These are phyloP conservation scores for Poecilobothrus nobilitatus DNA, from an alignment of 2,888 invertebrate species.

Conservation along the genomic window DNA sequence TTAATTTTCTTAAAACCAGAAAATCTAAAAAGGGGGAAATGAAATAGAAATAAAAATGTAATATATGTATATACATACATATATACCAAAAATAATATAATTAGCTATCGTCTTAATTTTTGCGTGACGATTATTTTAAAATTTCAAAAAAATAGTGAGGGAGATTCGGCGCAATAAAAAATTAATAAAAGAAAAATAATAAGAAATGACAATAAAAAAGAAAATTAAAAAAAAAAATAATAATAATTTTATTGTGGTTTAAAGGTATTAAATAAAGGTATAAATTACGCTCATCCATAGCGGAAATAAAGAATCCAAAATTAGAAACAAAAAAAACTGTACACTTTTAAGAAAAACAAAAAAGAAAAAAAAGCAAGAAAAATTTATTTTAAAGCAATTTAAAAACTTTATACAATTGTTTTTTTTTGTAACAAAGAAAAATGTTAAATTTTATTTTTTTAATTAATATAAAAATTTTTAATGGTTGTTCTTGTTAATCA, in stretches of 20 bases:
- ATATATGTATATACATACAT: no score
- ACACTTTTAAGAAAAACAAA: not conserved
- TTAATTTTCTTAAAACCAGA: no score
- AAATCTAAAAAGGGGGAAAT: not conserved
- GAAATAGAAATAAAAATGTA: no score
- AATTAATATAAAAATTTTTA: no score
- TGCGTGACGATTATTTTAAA: not conserved
- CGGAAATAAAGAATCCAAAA: conserved; percentile 1
- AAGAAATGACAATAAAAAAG: not conserved
- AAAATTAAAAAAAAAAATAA: not conserved
- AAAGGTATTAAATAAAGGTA: not conserved
- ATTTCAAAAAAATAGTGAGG: not conserved
- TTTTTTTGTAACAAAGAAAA: no score
- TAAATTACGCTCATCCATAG: conserved; percentile 1
- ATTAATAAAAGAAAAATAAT: not conserved
- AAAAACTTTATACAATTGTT: no score
- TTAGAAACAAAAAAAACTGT: not conserved
- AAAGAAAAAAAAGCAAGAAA: not conserved
- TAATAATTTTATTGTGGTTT: not conserved
- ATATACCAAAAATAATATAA: not conserved
- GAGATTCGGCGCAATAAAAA: not conserved
- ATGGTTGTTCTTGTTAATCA: no score
- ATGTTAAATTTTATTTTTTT: no score
- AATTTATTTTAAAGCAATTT: not conserved
- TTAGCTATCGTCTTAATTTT: not conserved